Percentiles rank a stretch among this genome's conserved stretches.
Evolutionary conservation across 1,140 invertebrate genomes (phyloP).

Genomic region (Telenomus remus): DNA sequence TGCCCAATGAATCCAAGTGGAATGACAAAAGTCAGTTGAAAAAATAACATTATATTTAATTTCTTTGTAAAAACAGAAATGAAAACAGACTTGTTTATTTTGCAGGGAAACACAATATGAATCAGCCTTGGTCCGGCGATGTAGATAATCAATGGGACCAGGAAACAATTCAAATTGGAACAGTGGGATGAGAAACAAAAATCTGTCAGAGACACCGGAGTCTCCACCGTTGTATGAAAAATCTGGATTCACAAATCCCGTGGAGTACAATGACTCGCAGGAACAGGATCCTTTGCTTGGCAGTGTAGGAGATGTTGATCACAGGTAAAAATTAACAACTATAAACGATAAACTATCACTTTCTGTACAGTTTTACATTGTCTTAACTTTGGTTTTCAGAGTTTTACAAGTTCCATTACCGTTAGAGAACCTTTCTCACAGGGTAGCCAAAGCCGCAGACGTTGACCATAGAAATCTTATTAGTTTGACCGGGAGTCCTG

Average conservation of each 20-base stretch:
- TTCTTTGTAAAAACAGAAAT: neutral
- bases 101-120: slow-evolving; percentile 67
- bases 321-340: too few relatives aligned
- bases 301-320: slow-evolving; percentile 78
- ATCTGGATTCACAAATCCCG: slow-evolving; percentile 72
- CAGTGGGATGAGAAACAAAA: slow-evolving; percentile 60
- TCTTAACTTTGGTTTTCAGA: slow-evolving; percentile 42
- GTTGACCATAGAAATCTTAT: slow-evolving; percentile 91
- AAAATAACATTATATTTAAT: too few relatives aligned
- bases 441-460: slow-evolving; percentile 76
- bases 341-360: too few relatives aligned
- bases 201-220: slow-evolving; percentile 77
- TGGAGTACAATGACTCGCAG: slow-evolving; percentile 78
- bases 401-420: slow-evolving; percentile 70
- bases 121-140: slow-evolving; percentile 65
- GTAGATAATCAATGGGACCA: slow-evolving; percentile 68
- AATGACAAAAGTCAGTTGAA: slow-evolving; percentile 63
- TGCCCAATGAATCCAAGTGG: slow-evolving; percentile 67
- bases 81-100: neutral
- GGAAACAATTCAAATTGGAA: slow-evolving; percentile 65
- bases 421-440: slow-evolving; percentile 67
- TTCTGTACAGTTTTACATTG: too few relatives aligned
- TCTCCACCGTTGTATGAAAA: slow-evolving; percentile 82
- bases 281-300: slow-evolving; percentile 69
- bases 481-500: slow-evolving; percentile 84